Conservation (phyloP, 2,888 invertebrate species). For the Caenorhabditis drosophilae region DNA sequence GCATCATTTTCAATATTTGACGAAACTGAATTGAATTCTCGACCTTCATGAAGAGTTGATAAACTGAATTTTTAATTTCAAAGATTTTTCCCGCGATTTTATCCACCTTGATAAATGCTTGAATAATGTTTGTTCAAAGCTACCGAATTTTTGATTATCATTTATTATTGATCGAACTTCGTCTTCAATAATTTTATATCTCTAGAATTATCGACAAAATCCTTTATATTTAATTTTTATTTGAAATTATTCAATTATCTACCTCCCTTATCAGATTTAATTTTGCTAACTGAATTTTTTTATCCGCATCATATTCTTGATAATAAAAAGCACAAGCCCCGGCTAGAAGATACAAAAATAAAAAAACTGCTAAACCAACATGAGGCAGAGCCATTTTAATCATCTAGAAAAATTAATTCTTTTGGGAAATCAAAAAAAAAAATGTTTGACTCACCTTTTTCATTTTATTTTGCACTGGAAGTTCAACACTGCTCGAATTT, state of each 20-base stretch:
- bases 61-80: too few relatives aligned
- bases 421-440: neutral
- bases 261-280: slow-evolving; percentile 49
- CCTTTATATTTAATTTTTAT: neutral
- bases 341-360: slow-evolving; percentile 59
- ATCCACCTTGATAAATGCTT: slow-evolving; percentile 34
- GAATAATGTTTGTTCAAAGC: slow-evolving; percentile 19
- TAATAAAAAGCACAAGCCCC: slow-evolving; percentile 61
- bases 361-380: slow-evolving; percentile 58
- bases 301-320: slow-evolving; percentile 60
- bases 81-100: too few relatives aligned
- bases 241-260: neutral
- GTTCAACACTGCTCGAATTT: slow-evolving; percentile 22
- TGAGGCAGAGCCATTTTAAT: slow-evolving; percentile 66
- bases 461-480: slow-evolving; percentile 23
- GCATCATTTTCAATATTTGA: slow-evolving; percentile 47
- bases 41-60: slow-evolving; percentile 57
- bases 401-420: slow-evolving; percentile 39
- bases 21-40: slow-evolving; percentile 50
- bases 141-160: slow-evolving; percentile 22
- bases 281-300: slow-evolving; percentile 49
- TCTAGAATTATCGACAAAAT: slow-evolving; percentile 4
- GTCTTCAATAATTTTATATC: slow-evolving; percentile 38
- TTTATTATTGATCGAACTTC: slow-evolving; percentile 31
- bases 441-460: slow-evolving; percentile 17